phyloP scores from a whole-genome alignment of 2,888 invertebrate species.

The Drosophila hawaiiensis region DNA sequence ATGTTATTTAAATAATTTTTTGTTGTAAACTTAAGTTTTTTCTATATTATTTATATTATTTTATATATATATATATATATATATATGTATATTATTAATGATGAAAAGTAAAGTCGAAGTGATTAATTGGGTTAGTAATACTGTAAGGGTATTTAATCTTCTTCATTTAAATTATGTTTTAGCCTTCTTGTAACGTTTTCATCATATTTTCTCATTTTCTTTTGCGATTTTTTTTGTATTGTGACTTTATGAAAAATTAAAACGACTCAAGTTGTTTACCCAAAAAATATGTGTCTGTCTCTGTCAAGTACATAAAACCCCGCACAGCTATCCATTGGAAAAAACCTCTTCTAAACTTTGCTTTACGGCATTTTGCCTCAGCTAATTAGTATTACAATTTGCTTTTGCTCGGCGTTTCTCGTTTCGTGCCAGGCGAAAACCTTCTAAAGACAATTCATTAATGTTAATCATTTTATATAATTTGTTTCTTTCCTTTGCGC shows the following conservation, averaged over 20 bases:
- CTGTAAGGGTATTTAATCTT: slow-evolving; percentile 28
- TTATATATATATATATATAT: not conserved
- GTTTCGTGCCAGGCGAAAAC: slow-evolving; percentile 39
- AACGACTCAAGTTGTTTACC: slow-evolving; percentile 79
- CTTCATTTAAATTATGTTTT: slow-evolving; percentile 10
- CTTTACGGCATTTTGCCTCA: slow-evolving; percentile 60
- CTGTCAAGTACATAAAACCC: slow-evolving; percentile 16
- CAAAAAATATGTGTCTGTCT: slow-evolving; percentile 58
- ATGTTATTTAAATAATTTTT: not conserved
- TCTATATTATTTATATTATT: not conserved
- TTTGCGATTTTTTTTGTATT: slow-evolving; percentile 55
- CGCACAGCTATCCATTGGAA: slow-evolving; percentile 7
- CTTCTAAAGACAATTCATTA: slow-evolving; percentile 74
- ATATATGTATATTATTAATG: not conserved
- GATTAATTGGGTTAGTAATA: not conserved
- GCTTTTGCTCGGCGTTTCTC: slow-evolving; percentile 53
- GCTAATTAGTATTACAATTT: slow-evolving; percentile 81
- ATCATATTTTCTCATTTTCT: slow-evolving; percentile 47
- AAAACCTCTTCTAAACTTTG: slow-evolving; percentile 70
- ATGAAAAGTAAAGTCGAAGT: not conserved
- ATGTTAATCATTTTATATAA: slow-evolving; percentile 78
- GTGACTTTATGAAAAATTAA: slow-evolving; percentile 75
- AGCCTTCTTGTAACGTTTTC: slow-evolving; percentile 5
- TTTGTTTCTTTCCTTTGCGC: slow-evolving; percentile 46
- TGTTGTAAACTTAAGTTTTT: not conserved